These are phyloP conservation scores for Gadopsis marmoratus DNA, from an alignment of 2,797 vertebrate species.

Conservation along the genomic window DNA sequence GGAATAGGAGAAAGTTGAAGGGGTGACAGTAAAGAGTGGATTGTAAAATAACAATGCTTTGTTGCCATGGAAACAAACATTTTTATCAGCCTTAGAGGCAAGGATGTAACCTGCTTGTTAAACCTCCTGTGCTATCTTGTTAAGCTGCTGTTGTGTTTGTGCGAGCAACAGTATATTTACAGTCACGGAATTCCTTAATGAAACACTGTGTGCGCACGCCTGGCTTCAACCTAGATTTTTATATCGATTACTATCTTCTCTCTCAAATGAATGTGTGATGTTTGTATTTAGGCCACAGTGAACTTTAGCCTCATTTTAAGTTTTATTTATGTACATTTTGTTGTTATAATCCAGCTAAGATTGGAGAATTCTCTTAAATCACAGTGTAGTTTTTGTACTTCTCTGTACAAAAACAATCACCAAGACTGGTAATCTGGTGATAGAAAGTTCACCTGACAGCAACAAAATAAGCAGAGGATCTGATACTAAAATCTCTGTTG, in stretches of 20 bases:
- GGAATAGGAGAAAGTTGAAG: slow-evolving; percentile 67
- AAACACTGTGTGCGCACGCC: slow-evolving; percentile 62
- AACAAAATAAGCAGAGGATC: neutral
- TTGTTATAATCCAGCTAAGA: slow-evolving; percentile 13
- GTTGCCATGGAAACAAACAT: slow-evolving; percentile 78
- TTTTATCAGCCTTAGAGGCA: slow-evolving; percentile 72
- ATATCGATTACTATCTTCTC: slow-evolving; percentile 55
- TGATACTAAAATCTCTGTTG: neutral
- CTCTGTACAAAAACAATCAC: neutral
- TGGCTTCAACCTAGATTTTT: slow-evolving; percentile 37
- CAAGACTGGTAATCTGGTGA: neutral
- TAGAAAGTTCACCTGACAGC: neutral
- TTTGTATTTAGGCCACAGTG: slow-evolving; percentile 27
- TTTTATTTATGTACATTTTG: slow-evolving; percentile 9
- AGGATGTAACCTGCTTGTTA: slow-evolving; percentile 79
- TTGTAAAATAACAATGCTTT: slow-evolving; percentile 77
- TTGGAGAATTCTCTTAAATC: slow-evolving; percentile 10
- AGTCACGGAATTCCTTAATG: slow-evolving; percentile 63
- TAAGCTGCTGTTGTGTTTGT: slow-evolving; percentile 79
- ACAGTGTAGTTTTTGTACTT: neutral
- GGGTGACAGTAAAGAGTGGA: slow-evolving; percentile 71
- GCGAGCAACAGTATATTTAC: slow-evolving; percentile 67
- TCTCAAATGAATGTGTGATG: slow-evolving; percentile 20
- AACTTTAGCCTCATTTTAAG: slow-evolving; percentile 10
- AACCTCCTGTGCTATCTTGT: slow-evolving; percentile 75